Base-by-base conservation (phyloP, 23 tunicate species). In the Ciona savignyi region DNA sequence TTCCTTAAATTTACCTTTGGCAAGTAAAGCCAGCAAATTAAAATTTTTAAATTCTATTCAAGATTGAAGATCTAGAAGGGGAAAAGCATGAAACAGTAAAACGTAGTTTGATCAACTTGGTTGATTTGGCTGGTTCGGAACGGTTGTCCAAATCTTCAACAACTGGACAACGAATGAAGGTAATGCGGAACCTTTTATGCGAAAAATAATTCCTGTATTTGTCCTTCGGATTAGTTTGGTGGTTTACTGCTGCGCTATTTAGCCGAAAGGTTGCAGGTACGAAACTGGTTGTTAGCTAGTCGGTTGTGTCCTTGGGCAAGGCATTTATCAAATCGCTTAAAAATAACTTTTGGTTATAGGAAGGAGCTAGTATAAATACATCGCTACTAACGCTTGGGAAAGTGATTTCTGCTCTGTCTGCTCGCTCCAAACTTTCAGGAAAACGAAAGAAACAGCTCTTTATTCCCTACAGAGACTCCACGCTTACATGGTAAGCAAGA, bases 91-190 rank as follows among this genome's bases (percentile, higher is more conserved):
- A 81, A 26, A 74, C 78, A 3, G 76, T 63, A 32, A 34, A 77
- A 15, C 30, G 80, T 24, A 88, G 96, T 48, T 32, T 60, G 60
- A 82, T 88, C 34, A 88, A 88, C 61, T 60, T 88, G 66, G 96
- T 88, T 35, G 96, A 88, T 68, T 80, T 88, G 56, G 96, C 96
- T 33, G 96, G 96, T 1, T 88, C 96, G 4, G 96, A 88, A 72
- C 35, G 96, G 64, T 88, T 86, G 31, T 77, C 88, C 26, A 81
- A 86, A 1, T 86, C 96, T 27, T 74, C 75, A n/a, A 88, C 96
- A 0, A 77, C 75, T 26, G 96, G 96, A 0, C 84, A 77, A 72
- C 72, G 96, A 21, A 33, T 88, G 64, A 88, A 88, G 84, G 96
- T 87, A 42, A 27, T 30, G n/a, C n/a, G 15, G 20, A 49, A 49